These are phyloP conservation scores for Parnassius orleans DNA, from an alignment of 2,888 invertebrate genomes.

Conservation along the genomic window DNA sequence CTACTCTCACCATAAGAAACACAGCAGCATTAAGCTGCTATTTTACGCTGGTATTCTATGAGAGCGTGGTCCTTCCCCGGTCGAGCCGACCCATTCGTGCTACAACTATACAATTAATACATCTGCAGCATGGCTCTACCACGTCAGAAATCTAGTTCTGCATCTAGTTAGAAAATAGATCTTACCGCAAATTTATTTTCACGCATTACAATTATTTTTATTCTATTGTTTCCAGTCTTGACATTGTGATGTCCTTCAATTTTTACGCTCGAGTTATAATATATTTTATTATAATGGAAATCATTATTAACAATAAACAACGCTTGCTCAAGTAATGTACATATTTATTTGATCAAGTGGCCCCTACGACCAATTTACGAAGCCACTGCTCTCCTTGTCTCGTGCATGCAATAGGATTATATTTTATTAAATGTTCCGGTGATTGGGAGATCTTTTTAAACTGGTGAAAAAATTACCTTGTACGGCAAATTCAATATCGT, in stretches of 20 bases:
- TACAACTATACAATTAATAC: no score
- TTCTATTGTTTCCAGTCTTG: not conserved
- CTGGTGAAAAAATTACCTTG: not conserved
- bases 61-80: no score
- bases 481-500: no score
- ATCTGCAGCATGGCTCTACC: no score
- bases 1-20: no score
- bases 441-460: conserved; percentile 9
- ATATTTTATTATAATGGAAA: conserved; percentile 3
- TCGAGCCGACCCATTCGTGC: no score
- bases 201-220: no score
- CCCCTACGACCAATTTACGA: conserved; percentile 5
- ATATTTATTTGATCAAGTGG: conserved; percentile 12
- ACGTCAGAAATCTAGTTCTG: no score
- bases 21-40: no score
- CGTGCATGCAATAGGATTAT: not conserved
- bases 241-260: not conserved
- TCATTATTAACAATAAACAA: not conserved
- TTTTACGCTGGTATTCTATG: no score
- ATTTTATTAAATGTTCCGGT: not conserved
- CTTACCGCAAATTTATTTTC: no score
- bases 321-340: not conserved
- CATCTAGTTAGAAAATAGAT: no score
- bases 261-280: not conserved
- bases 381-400: not conserved